Base-by-base conservation (phyloP, 2,888 invertebrate species). In the Lithosia quadra region DNA sequence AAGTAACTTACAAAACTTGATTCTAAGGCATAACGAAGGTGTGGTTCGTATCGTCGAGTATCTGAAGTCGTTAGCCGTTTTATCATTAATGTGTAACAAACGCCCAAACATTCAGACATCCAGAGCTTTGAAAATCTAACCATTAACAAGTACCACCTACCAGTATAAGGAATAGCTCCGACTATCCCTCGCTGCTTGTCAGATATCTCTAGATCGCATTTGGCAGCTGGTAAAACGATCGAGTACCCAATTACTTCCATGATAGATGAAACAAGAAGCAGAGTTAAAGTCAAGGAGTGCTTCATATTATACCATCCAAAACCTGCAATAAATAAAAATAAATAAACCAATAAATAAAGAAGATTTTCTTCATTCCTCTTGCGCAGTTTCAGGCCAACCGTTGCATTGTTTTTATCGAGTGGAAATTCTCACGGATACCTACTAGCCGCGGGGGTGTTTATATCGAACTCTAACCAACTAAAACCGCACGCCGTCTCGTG, bases 141-240 rank as follows among this genome's bases (percentile, higher is more conserved):
- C 13, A 15, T 39, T 5, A 13, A 39, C 7, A 43, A 43, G 18
- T n/a, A 43, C 18, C 7, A 43, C 3, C 13, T 21, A 65, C 65
- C 65, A 18, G 53, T 13, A 34, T 53, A 60, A 22, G 65, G 65
- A 18, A 65, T 33, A 7, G 59, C 59, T 53, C 34, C 4, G 18
- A 66, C 21, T 34, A 24, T 2, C 7, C 65, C 65, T 8, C 53
- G 34, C 55, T 67, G 68, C 1, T 95, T 95, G 73, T 95, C 90
- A 0, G 86, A 78, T 36, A 95, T 82, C 28, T 90, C 89, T 4
- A 96, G 84, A 78, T 96, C 96, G 78, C 96, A 96, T 85, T 95
- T 95, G 24, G 96, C 92, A 22, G 94, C 88, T 28, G 96, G 95
- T 75, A 95, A 88, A n/a, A 96, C 90, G 81, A 96, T 34, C 5